phyloP scores from a whole-genome alignment of 1,140 invertebrate genomes.

The Bombus breviceps region DNA sequence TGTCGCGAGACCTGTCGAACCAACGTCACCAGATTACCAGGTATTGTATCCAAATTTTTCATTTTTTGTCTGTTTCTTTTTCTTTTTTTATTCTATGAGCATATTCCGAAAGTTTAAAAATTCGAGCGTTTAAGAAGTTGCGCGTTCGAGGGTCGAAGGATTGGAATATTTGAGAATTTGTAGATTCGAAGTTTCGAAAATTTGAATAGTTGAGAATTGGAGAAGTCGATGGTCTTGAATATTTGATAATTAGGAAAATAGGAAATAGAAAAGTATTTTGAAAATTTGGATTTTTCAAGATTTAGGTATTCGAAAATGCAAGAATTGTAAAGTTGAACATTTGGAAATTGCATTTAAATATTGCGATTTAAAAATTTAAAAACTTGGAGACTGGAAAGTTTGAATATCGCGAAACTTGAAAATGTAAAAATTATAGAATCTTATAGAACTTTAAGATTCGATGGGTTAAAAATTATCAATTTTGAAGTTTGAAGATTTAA shows the following conservation, averaged over 20 bases:
- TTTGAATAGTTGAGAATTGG: background rate
- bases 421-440: background rate
- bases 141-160: background rate
- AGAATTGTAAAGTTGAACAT: too few species aligned
- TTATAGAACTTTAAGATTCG: too few species aligned
- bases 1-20: constrained; percentile 94
- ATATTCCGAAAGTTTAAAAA: background rate
- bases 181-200: background rate
- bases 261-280: background rate
- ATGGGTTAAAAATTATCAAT: background rate
- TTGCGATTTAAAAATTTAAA: background rate
- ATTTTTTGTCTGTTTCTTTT: background rate
- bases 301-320: background rate
- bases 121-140: background rate
- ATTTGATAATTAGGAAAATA: background rate
- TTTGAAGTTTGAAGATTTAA: background rate
- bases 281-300: background rate
- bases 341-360: background rate
- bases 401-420: background rate
- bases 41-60: constrained; percentile 54
- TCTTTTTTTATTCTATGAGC: background rate
- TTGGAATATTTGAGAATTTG: background rate
- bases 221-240: background rate
- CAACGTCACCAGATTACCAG: constrained; percentile 86
- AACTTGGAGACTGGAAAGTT: background rate